Percentiles rank a stretch among this genome's conserved stretches.
phyloP scores from a whole-genome alignment of 2,888 invertebrate genomes.

The Zaprionus lineosus region DNA sequence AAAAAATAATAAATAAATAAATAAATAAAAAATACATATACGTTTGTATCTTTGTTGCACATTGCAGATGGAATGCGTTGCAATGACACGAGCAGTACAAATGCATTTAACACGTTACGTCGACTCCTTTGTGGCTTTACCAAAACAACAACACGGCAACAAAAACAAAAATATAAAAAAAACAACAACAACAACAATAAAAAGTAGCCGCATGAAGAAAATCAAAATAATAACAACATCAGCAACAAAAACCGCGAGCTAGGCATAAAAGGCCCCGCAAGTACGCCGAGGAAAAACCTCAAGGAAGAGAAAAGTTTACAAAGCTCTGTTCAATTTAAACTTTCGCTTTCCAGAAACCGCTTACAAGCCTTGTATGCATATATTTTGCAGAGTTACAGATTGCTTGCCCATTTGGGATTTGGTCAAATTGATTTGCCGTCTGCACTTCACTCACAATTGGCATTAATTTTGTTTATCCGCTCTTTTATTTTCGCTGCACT shows the following conservation, averaged over 20 bases:
- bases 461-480: constrained; percentile 29
- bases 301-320: neutral
- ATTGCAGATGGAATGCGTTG: constrained; percentile 36
- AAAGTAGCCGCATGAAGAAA: too few relatives aligned
- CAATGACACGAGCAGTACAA: constrained; percentile 24
- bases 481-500: constrained; percentile 15
- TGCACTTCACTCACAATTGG: constrained; percentile 45
- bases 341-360: constrained; percentile 34
- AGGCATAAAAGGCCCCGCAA: constrained; percentile 22
- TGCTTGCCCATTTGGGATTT: constrained; percentile 13
- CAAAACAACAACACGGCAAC: constrained; percentile 13
- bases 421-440: constrained; percentile 33
- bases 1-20: too few relatives aligned
- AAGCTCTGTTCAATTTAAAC: constrained; percentile 26
- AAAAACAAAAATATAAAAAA: too few relatives aligned
- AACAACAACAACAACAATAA: too few relatives aligned
- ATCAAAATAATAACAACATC: constrained; percentile 15
- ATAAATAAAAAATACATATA: neutral
- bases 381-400: neutral
- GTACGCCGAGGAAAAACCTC: neutral
- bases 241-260: constrained; percentile 1
- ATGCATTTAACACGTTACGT: constrained; percentile 26
- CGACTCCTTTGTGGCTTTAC: constrained; percentile 45
- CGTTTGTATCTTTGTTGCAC: constrained; percentile 19
- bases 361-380: neutral